Conservation (phyloP, 2,888 invertebrate species). For the Drosophila eohydei region DNA sequence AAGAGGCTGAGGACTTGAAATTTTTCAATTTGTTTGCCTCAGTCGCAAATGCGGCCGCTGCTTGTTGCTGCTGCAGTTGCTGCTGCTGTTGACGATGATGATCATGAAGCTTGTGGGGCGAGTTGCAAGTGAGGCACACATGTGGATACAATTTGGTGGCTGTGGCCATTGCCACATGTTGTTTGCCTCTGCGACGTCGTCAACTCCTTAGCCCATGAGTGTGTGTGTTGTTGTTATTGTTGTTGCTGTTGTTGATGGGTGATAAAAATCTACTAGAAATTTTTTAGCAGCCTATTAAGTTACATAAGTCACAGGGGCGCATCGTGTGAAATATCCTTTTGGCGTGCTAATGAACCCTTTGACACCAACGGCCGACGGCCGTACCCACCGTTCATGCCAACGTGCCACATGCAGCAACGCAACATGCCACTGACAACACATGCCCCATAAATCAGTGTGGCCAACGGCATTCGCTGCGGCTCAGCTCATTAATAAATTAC, state of each 20-base stretch:
- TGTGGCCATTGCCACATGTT: conserved; percentile 76
- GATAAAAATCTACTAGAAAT: conserved; percentile 73
- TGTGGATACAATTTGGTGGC: conserved; percentile 78
- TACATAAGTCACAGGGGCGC: conserved; percentile 68
- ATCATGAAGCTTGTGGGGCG: conserved; percentile 58
- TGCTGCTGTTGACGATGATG: conserved; percentile 40
- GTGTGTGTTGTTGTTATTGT: conserved; percentile 24
- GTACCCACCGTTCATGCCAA: conserved; percentile 23
- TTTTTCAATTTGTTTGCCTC: conserved; percentile 74
- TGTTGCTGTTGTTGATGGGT: conserved; percentile 40
- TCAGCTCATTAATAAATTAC: conserved; percentile 71
- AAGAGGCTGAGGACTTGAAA: conserved; percentile 76
- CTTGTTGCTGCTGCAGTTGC: conserved; percentile 27
- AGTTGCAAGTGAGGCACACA: conserved; percentile 56
- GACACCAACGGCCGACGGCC: conserved; percentile 40
- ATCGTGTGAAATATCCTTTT: conserved; percentile 76
- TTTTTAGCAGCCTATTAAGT: conserved; percentile 77
- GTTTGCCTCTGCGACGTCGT: conserved; percentile 54
- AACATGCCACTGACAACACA: conserved; percentile 52
- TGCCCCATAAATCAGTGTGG: conserved; percentile 69
- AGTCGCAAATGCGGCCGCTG: conserved; percentile 43
- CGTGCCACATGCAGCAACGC: conserved; percentile 41
- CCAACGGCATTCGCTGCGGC: conserved; percentile 47
- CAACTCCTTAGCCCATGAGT: conserved; percentile 50
- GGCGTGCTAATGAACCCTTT: conserved; percentile 76